Base-by-base conservation (phyloP, 2,797 vertebrate species). In the Lagothrix lagotricha region DNA sequence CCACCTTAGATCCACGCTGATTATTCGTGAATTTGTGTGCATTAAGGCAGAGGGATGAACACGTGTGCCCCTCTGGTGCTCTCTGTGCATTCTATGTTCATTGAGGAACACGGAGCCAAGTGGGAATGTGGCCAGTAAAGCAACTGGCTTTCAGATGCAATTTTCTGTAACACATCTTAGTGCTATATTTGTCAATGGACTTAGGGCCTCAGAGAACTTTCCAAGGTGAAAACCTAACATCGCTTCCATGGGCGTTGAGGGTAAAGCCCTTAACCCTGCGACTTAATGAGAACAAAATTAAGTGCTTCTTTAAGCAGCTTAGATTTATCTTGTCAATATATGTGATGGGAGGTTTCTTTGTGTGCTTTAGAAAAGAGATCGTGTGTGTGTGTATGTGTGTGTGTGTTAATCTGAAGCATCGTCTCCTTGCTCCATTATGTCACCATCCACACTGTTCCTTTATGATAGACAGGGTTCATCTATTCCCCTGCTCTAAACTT, bases 401-500 rank as follows among this genome's bases (percentile, higher is more conserved):
- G 75, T 39, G 48, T 93, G 83, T 88, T 88, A 84, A 97, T 98
- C 88, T 97, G 95, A 97, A 93, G n/a, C 57, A 87, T 94, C 39
- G 19, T 96, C 90, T 84, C 80, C 73, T 90, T 92, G 90, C 64
- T 97, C 91, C 90, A 96, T 97, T 97, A 91, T 98, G 88, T 97
- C 97, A 97, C 88, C 52, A 90, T 96, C 90, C 88, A 83, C 81
- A 86, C 93, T 98, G 98, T 93, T 93, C 96, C 95, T 97, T 97
- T 98, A 96, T 97, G 97, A 97, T 97, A 97, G 98, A 98, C 97
- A 98, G 97, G 95, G 97, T 97, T 97, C 97, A 96, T 97, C 98
- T 98, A 98, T 97, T 98, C 97, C 98, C 97, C 50, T 98, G 97
- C 96, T 97, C 97, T 97, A 97, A 96, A 98, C 97, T 97, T 98